Evolutionary conservation across 2,113 vertebrate genomes (phyloP).

Genomic region (Myrmophylax atrothorax): DNA sequence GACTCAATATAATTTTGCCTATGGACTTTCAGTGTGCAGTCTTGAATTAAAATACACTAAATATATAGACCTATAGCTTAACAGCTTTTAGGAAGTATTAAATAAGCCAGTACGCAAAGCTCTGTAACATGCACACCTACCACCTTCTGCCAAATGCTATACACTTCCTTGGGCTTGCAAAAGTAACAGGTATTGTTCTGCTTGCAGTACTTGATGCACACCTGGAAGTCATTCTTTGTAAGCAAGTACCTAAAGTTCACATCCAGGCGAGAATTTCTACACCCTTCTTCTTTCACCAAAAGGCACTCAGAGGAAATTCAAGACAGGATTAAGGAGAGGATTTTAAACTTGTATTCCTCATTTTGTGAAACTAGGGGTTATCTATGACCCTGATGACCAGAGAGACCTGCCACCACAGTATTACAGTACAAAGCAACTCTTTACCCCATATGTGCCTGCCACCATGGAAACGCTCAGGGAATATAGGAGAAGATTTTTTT

Average conservation of each 20-base stretch:
- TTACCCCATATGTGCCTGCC: neutral
- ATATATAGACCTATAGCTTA: neutral
- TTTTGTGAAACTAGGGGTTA: neutral
- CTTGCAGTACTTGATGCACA: neutral
- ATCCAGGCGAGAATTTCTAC: neutral
- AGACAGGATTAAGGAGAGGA: neutral
- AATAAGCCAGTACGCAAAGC: neutral
- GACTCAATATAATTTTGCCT: neutral
- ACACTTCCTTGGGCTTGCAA: neutral
- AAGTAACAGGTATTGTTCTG: neutral
- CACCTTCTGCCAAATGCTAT: neutral
- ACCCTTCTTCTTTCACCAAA: neutral
- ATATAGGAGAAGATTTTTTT: neutral
- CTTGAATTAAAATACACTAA: constrained; percentile 10
- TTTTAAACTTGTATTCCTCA: neutral
- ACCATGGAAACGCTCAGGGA: neutral
- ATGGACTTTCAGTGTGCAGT: neutral
- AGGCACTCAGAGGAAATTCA: neutral
- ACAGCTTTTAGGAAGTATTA: neutral
- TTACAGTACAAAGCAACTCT: neutral
- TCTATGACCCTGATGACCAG: neutral
- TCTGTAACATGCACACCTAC: neutral
- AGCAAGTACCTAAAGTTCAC: neutral
- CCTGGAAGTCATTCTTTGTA: neutral
- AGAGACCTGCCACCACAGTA: neutral